A percentile compares a stretch with the other conserved stretches of the same genome.
phyloP scores from a whole-genome alignment of 2,113 vertebrate species.

The Solenodon paradoxus region DNA sequence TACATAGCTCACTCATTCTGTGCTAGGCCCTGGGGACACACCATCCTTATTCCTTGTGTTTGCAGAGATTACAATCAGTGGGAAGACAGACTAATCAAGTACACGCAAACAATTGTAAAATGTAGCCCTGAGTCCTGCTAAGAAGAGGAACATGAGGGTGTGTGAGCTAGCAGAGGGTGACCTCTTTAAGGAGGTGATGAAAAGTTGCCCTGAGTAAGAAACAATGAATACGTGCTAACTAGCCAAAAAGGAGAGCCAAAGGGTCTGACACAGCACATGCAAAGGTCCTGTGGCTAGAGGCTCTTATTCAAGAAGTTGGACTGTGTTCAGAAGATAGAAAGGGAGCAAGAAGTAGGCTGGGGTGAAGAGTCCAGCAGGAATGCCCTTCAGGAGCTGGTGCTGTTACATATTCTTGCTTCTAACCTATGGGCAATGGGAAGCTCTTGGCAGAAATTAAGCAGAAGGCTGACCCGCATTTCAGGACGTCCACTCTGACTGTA shows the following conservation, averaged over 20 bases:
- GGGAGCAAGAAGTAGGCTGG: background rate
- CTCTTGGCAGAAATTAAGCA: background rate
- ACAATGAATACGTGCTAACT: background rate
- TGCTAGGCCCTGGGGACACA: background rate
- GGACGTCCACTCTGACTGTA: background rate
- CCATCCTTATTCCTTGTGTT: background rate
- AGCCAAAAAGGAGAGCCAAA: background rate
- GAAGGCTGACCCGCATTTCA: background rate
- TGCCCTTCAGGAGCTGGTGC: background rate
- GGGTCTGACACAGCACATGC: background rate
- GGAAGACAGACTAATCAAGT: background rate
- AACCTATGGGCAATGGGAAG: background rate
- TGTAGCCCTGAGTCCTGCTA: background rate
- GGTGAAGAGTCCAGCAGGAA: background rate
- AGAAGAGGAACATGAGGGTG: background rate
- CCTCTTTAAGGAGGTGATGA: background rate
- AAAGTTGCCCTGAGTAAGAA: background rate
- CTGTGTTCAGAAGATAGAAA: background rate
- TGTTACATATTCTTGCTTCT: background rate
- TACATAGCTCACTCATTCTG: background rate
- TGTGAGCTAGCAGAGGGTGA: background rate
- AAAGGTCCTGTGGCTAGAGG: background rate
- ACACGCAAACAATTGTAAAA: background rate
- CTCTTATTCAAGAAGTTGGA: background rate
- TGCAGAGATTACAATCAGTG: background rate